Conservation (phyloP, 1,140 invertebrate genomes). For the Piezodorus guildinii region DNA sequence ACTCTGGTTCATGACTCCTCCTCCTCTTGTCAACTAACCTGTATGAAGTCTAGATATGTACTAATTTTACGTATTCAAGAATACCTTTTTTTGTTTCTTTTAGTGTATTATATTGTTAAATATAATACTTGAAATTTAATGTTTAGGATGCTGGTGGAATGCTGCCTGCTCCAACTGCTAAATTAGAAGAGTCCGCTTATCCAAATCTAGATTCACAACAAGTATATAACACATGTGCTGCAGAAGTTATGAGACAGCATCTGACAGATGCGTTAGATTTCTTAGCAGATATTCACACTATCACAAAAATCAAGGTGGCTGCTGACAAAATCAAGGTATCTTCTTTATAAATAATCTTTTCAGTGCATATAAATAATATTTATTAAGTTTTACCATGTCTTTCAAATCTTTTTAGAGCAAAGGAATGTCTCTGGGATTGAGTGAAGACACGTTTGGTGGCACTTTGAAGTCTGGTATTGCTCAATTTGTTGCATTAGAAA, state of each 20-base stretch:
- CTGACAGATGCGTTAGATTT: conserved; percentile 92
- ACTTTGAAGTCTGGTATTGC: conserved; percentile 90
- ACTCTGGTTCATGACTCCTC: too few relatives aligned
- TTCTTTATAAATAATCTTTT: conserved; percentile 3
- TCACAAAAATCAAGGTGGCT: conserved; percentile 88
- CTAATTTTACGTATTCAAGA: too few relatives aligned
- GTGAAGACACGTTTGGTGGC: conserved; percentile 90
- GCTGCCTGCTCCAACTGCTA: conserved; percentile 46
- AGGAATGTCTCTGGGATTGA: conserved; percentile 62
- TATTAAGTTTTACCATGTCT: background rate
- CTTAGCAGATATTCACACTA: conserved; percentile 88
- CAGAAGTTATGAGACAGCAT: conserved; percentile 86
- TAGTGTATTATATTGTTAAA: too few relatives aligned
- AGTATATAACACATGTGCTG: conserved; percentile 67
- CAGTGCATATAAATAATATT: conserved; percentile 15
- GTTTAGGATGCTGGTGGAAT: conserved; percentile 66
- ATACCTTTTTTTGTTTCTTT: too few relatives aligned
- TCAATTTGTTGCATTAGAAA: conserved; percentile 88
- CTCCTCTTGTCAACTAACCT: too few relatives aligned
- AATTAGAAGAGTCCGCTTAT: conserved; percentile 38
- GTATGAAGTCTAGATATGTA: too few relatives aligned
- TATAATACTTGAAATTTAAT: too few relatives aligned
- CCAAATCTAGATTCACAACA: conserved; percentile 39
- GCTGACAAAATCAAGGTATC: conserved; percentile 22
- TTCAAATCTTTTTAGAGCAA: conserved; percentile 35